These are phyloP conservation scores for Heliconius charithonia DNA, from an alignment of 2,888 invertebrate genomes.

Conservation along the genomic window DNA sequence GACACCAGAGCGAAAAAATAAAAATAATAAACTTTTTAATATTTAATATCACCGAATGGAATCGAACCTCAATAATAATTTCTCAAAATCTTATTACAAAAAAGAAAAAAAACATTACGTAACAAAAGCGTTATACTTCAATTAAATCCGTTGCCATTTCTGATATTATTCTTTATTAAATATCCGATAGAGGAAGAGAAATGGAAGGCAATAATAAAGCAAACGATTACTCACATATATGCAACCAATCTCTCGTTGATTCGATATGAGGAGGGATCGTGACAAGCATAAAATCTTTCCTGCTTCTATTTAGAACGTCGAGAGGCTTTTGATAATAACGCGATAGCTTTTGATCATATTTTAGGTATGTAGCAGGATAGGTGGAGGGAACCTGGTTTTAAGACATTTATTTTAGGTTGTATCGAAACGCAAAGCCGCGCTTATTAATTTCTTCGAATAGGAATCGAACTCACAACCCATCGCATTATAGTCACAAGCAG, in stretches of 20 bases:
- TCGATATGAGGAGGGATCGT: constrained; percentile 58
- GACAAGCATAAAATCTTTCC: constrained; percentile 66
- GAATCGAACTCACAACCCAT: no score
- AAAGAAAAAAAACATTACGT: neutral
- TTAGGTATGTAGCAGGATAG: neutral
- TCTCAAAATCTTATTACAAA: neutral
- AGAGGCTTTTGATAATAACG: no score
- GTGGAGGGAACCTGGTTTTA: no score
- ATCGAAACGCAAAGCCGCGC: no score
- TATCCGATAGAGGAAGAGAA: constrained; percentile 41
- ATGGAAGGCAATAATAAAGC: constrained; percentile 62
- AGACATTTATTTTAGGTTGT: no score
- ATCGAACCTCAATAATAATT: no score
- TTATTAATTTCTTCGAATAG: no score
- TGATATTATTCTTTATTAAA: constrained; percentile 12
- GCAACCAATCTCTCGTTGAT: constrained; percentile 62
- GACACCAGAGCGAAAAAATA: no score
- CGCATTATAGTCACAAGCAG: no score
- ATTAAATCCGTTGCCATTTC: constrained; percentile 17
- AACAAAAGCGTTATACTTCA: constrained; percentile 7
- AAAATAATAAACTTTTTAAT: no score
- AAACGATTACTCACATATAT: constrained; percentile 66
- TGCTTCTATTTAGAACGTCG: constrained; percentile 38
- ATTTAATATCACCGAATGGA: no score
- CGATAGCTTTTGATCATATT: neutral